Evolutionary conservation across 2,797 vertebrate species (phyloP).

Genomic region (Neosilurus hyrtlii): DNA sequence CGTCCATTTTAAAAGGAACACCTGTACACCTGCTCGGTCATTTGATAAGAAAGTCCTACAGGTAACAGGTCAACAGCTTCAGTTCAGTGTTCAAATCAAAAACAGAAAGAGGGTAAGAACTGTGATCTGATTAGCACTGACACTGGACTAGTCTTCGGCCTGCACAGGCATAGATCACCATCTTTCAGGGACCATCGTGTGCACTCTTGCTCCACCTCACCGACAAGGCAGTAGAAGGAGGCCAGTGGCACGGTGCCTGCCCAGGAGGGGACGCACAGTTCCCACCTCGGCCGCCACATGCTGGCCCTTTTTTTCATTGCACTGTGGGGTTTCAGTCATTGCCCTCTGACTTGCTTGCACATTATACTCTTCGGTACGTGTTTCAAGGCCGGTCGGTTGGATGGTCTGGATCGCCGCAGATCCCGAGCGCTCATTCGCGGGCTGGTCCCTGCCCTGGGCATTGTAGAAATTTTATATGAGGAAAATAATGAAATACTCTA

Average conservation of each 20-base stretch:
- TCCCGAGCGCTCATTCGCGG: too few species aligned
- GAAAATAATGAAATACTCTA: too few species aligned
- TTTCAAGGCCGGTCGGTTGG: too few species aligned
- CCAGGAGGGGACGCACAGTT: background rate
- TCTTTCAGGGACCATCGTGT: slow-evolving; percentile 42
- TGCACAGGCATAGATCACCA: slow-evolving; percentile 45
- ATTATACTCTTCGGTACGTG: too few species aligned
- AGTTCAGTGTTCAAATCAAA: background rate
- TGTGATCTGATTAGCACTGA: background rate
- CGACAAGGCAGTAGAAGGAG: slow-evolving; percentile 26
- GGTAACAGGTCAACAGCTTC: background rate
- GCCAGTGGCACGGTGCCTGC: slow-evolving; percentile 46
- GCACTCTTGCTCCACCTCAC: slow-evolving; percentile 52
- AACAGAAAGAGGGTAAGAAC: background rate
- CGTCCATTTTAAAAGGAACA: background rate
- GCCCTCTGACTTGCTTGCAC: too few species aligned
- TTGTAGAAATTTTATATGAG: too few species aligned
- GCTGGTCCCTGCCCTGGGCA: too few species aligned
- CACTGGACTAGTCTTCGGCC: too few species aligned
- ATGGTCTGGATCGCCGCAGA: too few species aligned
- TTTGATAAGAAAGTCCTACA: background rate
- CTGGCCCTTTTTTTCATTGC: too few species aligned
- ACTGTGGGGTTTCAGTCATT: too few species aligned
- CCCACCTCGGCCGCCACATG: too few species aligned
- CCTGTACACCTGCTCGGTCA: background rate